Base-by-base conservation (phyloP, 2,797 vertebrate genomes). In the Myotis planiceps region DNA sequence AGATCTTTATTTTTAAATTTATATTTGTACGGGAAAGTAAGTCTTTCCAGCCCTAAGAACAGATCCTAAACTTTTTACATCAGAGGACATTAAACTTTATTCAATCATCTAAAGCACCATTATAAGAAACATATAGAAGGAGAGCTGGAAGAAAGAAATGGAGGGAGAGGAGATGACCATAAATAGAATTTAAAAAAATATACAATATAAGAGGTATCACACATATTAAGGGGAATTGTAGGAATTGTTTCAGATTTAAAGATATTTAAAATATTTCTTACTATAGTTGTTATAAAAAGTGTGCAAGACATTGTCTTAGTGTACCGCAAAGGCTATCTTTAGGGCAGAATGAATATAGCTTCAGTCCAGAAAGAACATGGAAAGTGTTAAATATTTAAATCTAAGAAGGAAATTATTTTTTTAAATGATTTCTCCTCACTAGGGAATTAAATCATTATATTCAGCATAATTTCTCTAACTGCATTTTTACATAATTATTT, bases 191-290 rank as follows among this genome's bases (percentile, higher is more conserved):
- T 60, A 21, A 74, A 74, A 32, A 19, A 34, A 72, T 80, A 79
- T 49, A 16, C 2, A 19, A 1, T 8, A 9, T 23, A 65, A 69
- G 9, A 42, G 2, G 16, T 69, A 86, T 69, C 4, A 49, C 2
- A 68, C 51, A 15, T n/a, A 37, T 15, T 39, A 53, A 39, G 25
- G 18, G 29, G 12, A 37, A 66, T 66, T 53, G 37, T 39, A 14
- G 29, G 9, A 37, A 72, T 66, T 53, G 37, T 39, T 95, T 90
- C 19, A 79, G 12, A 60, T 66, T 79, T 68, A 45, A 72, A 47
- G 42, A 9, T 74, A 42, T 72, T 68, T 75, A 45, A 90, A 92
- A 45, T 39, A 42, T 71, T 82, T 79, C 21, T 83, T 78, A 58
- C 1, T 47, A 1, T 34, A 71, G 4, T 25, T n/a, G 34, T 47